A percentile compares a stretch with the other conserved stretches of the same genome.
These are phyloP conservation scores for Calyptomena viridis DNA, from an alignment of 2,113 vertebrate species.

Conservation along the genomic window DNA sequence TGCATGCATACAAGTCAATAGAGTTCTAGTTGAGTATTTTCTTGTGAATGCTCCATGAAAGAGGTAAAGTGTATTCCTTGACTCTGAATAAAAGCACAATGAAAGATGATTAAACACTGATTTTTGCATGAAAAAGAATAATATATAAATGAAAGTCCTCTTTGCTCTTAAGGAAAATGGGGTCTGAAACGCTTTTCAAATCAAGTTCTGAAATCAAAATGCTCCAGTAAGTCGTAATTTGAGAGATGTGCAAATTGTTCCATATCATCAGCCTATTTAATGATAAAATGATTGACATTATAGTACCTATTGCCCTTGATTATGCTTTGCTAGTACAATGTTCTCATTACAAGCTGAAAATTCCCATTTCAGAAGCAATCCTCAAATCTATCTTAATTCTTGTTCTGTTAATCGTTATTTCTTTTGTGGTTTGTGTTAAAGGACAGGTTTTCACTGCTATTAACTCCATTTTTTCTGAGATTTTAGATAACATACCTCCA, in stretches of 20 bases:
- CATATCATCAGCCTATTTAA: not conserved
- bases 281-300: not conserved
- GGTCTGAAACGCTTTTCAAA: constrained; percentile 5
- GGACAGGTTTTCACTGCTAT: not conserved
- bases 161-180: not conserved
- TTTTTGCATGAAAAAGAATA: not conserved
- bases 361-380: not conserved
- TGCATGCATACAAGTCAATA: not conserved
- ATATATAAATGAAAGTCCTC: not conserved
- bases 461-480: not conserved
- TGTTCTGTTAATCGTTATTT: not conserved
- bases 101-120: not conserved
- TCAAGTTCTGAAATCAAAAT: constrained; percentile 10
- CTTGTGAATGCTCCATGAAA: not conserved
- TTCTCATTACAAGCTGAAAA: not conserved
- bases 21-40: not conserved
- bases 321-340: not conserved
- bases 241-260: not conserved
- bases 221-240: not conserved
- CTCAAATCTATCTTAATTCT: not conserved
- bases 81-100: not conserved
- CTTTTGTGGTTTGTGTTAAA: not conserved
- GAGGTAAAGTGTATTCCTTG: not conserved
- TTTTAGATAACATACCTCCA: not conserved
- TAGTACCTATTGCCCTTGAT: not conserved